Evolutionary conservation across 2,113 vertebrate genomes (phyloP), one percentile per base, ranked within the genome.

Genomic region (Poecilia latipinna): DNA sequence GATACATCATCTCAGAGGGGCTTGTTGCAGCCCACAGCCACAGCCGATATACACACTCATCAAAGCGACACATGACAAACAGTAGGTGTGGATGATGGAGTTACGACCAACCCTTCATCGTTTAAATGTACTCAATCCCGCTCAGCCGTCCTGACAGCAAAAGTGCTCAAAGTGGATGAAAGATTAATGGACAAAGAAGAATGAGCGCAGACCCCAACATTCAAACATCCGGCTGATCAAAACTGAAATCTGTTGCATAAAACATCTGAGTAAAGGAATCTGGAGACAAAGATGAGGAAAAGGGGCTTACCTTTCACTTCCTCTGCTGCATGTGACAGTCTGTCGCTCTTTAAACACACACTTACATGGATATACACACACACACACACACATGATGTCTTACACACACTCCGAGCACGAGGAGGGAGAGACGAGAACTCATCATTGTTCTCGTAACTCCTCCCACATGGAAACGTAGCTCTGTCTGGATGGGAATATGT

Each of bases 381-480:
- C 42, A 32, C 37, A 69, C 70, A 71, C 66, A 28, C 26, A 63
- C 82, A 80, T 74, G 80, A 26, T 29, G 66, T 84, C 82, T 74
- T 88, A 83, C 67, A 64, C 63, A 10, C 74, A 77, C 77, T 83
- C 51, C 73, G 74, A 72, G 76, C 87, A 86, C 32, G 39, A 82
- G 68, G 65, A 78, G 80, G 61, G 74, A 82, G 84, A 89, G 85
- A 91, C 67, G 74, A 90, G 83, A 87, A 87, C 88, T 90, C 87
- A 92, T 93, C 91, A 93, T 94, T 94, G 93, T 94, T 92, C 93
- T 85, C 79, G 66, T 86, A 89, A 92, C 91, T 90, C 94, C 93
- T 93, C 93, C 93, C 92, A 91, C 89, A 86, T 71, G 11, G 61
- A 81, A 71, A 72, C 64, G 72, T 67, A 84, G 80, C 82, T 65